Base-by-base conservation (phyloP, 2,797 vertebrate species). In the Diplodus puntazzo region DNA sequence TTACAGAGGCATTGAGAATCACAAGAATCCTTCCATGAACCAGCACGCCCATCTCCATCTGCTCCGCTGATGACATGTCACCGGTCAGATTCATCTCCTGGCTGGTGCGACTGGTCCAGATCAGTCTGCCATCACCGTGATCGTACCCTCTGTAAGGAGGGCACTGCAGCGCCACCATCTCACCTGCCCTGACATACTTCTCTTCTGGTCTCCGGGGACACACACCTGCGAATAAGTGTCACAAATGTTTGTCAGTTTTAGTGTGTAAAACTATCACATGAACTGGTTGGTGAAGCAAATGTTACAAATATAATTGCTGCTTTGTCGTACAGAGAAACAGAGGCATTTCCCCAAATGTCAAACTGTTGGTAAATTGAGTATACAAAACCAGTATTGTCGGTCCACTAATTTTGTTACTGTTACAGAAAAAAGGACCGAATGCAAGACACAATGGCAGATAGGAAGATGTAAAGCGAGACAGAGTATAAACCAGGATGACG, bases 161-260 rank as follows among this genome's bases (percentile, higher is more conserved):
- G 55, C 89, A 92, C 1, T 0, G 0, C 64, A 92, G 2, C 7
- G 3, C n/a, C 43, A 81, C 85, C 73, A 93, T 75, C 23, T 92
- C 90, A 1, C 91, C 90, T 4, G 74, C 71, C 9, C 2, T 79
- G 6, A 84, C 71, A 5, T 23, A 0, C 1, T 71, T 20, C 17
- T 81, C 53, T 21, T 0, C 5, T 18, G 14, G 2, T 12, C 5
- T 58, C 3, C 0, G 0, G n/a, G 45, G 6, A 48, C 17, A 52
- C 12, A 49, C 20, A 52, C 60, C 89, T 89, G 76, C 2, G 11
- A 63, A 80, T 5, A 7, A 53, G 3, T 4, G 12, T 45, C 3
- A 30, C 16, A 72, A 0, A 30, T 63, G n/a, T 46, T 60, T 52
- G 27, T 42, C 45, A 0, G 39, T 50, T 48, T 50, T 18, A 68